Percentiles rank a stretch among this genome's conserved stretches.
Evolutionary conservation across 2,797 vertebrate species (phyloP).

Genomic region (Acipenser ruthenus): DNA sequence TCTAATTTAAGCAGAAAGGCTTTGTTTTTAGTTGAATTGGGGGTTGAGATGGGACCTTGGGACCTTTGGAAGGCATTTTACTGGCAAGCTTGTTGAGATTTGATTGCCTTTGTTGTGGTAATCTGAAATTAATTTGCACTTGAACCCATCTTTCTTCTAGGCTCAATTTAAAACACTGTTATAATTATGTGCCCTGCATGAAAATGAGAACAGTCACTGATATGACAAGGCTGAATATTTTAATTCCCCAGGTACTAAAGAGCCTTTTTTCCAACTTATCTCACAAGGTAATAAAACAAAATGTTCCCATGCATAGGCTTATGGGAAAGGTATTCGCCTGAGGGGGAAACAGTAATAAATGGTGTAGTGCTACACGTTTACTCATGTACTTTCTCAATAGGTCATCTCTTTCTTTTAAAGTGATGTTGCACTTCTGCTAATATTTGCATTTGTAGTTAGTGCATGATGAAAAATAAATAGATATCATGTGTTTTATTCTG

Average conservation of each 20-base stretch:
- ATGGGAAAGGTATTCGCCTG: constrained; percentile 66
- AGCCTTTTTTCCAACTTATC: constrained; percentile 75
- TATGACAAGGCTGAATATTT: constrained; percentile 72
- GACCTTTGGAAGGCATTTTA: constrained; percentile 64
- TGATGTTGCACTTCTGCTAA: constrained; percentile 78
- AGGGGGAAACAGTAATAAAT: constrained; percentile 69
- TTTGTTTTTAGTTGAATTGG: constrained; percentile 68
- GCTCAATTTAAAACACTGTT: constrained; percentile 68
- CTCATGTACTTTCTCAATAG: constrained; percentile 59
- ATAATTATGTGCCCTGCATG: constrained; percentile 68
- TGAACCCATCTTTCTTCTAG: constrained; percentile 76
- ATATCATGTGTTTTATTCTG: constrained; percentile 40
- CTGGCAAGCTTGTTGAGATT: constrained; percentile 70
- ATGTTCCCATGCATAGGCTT: constrained; percentile 60
- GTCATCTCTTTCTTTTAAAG: constrained; percentile 68
- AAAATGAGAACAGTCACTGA: constrained; percentile 62
- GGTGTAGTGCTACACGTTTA: constrained; percentile 64
- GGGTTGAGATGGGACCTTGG: constrained; percentile 65
- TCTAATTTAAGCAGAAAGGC: constrained; percentile 79
- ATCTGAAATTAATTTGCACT: constrained; percentile 82
- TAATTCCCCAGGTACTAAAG: constrained; percentile 86
- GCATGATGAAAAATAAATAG: constrained; percentile 33
- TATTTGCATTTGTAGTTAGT: constrained; percentile 60
- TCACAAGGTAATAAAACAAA: constrained; percentile 96
- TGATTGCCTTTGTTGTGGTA: constrained; percentile 75